A percentile compares a stretch with the other conserved stretches of the same genome.
These are phyloP conservation scores for Podargus strigoides DNA, from an alignment of 2,797 vertebrate species.

Conservation along the genomic window DNA sequence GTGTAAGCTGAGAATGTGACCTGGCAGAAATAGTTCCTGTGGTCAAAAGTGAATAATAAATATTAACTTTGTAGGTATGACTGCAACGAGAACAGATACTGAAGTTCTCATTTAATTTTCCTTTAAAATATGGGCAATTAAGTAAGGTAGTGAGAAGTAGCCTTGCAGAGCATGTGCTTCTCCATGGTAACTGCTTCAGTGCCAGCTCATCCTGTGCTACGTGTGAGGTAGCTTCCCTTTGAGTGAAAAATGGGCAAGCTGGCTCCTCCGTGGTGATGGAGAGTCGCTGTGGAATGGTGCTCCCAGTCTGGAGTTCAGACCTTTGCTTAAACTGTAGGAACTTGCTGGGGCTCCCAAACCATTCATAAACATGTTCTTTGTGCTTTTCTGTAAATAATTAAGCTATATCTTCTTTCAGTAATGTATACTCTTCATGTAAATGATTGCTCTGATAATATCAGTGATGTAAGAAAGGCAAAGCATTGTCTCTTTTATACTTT, in stretches of 20 bases:
- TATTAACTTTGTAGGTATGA: not conserved
- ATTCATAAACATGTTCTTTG: not conserved
- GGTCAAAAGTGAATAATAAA: not conserved
- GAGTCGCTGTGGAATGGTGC: not conserved
- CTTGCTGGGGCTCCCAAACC: not conserved
- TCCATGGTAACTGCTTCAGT: not conserved
- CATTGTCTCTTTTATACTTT: not conserved
- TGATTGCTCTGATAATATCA: not conserved
- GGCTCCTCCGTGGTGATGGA: not conserved
- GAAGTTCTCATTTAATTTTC: not conserved
- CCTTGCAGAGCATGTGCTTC: not conserved
- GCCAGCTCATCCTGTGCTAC: not conserved
- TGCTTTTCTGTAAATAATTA: not conserved
- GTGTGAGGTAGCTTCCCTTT: not conserved
- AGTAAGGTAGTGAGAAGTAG: not conserved
- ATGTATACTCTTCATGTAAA: not conserved
- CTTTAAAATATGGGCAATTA: not conserved
- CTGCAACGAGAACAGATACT: not conserved
- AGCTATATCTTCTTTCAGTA: not conserved
- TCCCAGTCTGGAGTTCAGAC: not conserved
- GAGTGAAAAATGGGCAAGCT: fast-evolving
- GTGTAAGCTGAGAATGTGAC: not conserved
- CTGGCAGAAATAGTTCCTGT: not conserved
- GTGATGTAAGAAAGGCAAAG: not conserved
- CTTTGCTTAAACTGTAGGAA: not conserved